Evolutionary conservation across 2,113 vertebrate genomes (phyloP).

Genomic region (Litocranius walleri): DNA sequence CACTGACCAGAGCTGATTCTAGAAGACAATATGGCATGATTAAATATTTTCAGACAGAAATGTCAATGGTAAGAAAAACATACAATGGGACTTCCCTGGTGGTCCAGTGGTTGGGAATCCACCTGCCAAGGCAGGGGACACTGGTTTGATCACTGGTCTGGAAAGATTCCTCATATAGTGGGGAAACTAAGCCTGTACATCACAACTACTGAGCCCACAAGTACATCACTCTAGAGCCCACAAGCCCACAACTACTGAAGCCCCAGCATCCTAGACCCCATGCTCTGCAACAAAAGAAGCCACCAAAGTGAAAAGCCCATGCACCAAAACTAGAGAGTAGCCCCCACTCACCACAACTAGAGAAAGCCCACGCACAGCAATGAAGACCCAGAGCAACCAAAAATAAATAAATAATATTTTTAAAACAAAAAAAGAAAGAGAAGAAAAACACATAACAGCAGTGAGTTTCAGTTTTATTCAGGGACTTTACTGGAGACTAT

Average conservation of each 20-base stretch:
- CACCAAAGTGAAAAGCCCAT: neutral
- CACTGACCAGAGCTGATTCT: neutral
- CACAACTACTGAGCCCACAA: neutral
- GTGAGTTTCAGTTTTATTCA: neutral
- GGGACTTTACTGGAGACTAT: neutral
- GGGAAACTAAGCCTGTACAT: neutral
- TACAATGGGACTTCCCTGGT: neutral
- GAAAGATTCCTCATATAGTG: neutral
- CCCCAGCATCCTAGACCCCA: neutral
- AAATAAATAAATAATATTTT: neutral
- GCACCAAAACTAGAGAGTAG: neutral
- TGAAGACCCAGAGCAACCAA: neutral
- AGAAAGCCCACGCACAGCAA: neutral
- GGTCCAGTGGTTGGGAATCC: neutral
- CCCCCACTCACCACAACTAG: neutral
- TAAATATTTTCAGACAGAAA: neutral
- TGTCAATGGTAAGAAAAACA: neutral
- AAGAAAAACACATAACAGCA: neutral
- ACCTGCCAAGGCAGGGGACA: neutral
- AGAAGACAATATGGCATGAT: neutral
- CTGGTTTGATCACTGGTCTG: neutral
- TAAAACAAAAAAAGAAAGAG: neutral
- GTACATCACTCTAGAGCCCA: neutral
- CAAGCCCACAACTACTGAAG: neutral
- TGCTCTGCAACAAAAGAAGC: neutral